Percentiles rank a stretch among this genome's conserved stretches.
Evolutionary conservation across 1,140 invertebrate species (phyloP).

Genomic region (Prorops nasuta): DNA sequence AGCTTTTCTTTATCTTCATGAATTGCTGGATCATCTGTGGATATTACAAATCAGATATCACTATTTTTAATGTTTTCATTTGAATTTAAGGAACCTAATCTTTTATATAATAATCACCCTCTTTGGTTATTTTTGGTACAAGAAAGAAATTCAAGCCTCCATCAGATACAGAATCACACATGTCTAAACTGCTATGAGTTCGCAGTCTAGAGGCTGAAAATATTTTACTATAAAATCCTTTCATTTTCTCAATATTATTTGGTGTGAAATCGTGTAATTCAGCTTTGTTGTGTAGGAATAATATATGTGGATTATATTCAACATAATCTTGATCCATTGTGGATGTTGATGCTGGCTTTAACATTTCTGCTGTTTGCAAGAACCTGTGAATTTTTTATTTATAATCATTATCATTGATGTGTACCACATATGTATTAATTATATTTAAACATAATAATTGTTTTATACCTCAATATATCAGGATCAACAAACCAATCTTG

Average conservation of each 20-base stretch:
- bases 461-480: constrained; percentile 64
- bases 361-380: constrained; percentile 81
- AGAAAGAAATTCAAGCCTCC: constrained; percentile 71
- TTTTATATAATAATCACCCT: constrained; percentile 56
- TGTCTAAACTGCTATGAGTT: constrained; percentile 66
- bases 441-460: neutral
- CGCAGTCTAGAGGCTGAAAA: constrained; percentile 73
- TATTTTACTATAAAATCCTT: constrained; percentile 64
- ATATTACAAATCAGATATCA: constrained; percentile 22
- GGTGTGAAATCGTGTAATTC: constrained; percentile 69
- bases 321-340: constrained; percentile 64
- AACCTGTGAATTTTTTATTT: constrained; percentile 67
- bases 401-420: neutral
- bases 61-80: neutral
- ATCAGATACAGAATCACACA: constrained; percentile 58
- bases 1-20: constrained; percentile 68
- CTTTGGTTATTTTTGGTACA: constrained; percentile 63
- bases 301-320: constrained; percentile 74
- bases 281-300: constrained; percentile 77
- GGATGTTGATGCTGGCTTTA: constrained; percentile 74
- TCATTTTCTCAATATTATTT: constrained; percentile 65
- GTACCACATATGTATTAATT: neutral
- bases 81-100: constrained; percentile 6
- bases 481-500: constrained; percentile 85
- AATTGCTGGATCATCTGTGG: constrained; percentile 62